Percentiles rank a stretch among this genome's conserved stretches.
Conservation (phyloP, 2,113 vertebrate genomes). For the Clupea harengus region DNA sequence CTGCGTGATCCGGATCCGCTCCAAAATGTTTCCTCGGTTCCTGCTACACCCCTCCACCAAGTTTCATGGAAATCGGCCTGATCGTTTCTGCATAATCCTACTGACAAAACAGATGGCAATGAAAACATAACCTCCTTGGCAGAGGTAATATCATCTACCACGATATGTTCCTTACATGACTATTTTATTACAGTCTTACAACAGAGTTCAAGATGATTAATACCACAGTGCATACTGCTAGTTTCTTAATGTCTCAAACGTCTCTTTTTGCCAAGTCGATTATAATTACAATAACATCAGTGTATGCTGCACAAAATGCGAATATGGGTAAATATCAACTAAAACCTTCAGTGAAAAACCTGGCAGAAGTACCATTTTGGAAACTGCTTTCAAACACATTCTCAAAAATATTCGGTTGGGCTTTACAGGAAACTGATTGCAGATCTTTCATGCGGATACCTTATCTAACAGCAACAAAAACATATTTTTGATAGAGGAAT, state of each 20-base stretch:
- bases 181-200: no score
- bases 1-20: no score
- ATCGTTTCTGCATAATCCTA: no score
- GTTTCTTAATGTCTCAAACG: not conserved
- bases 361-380: not conserved
- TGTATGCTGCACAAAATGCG: not conserved
- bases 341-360: not conserved
- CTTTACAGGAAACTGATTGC: not conserved
- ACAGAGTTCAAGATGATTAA: no score
- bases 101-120: no score
- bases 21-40: no score
- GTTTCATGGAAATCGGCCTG: no score
- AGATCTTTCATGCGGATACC: not conserved
- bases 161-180: no score
- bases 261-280: not conserved
- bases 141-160: no score
- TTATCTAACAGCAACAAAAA: not conserved
- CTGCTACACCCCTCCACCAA: no score
- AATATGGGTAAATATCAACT: not conserved
- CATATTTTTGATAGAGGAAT: not conserved
- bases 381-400: constrained; percentile 1
- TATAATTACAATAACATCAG: not conserved
- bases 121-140: no score
- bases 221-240: no score
- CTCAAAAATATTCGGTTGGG: not conserved